These are phyloP conservation scores for Stenoptilia bipunctidactyla DNA, from an alignment of 2,888 invertebrate species.

Conservation along the genomic window DNA sequence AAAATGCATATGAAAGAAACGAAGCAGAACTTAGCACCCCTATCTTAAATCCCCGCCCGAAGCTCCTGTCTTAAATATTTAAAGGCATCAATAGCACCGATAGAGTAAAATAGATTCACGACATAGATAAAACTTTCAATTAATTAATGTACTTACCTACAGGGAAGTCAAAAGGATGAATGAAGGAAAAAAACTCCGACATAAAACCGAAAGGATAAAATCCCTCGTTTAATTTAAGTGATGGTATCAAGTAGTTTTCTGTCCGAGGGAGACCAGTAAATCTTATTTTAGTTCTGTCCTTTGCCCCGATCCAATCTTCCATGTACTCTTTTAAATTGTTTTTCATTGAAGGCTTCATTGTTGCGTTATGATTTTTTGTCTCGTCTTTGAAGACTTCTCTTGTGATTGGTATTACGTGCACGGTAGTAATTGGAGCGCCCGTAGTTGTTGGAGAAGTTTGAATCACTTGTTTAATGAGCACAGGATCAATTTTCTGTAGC, in stretches of 20 bases:
- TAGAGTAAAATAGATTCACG: no score
- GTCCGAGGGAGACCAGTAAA: slow-evolving; percentile 57
- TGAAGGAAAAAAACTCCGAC: slow-evolving; percentile 71
- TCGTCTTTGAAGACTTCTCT: slow-evolving; percentile 34
- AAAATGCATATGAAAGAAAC: no score
- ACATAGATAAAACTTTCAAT: no score
- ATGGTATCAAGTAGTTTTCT: slow-evolving; percentile 59
- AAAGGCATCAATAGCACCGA: no score
- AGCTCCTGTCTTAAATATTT: no score
- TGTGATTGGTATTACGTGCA: slow-evolving; percentile 47
- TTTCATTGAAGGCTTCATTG: slow-evolving; percentile 35
- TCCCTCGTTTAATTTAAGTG: slow-evolving; percentile 71
- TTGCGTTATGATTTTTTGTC: slow-evolving; percentile 27
- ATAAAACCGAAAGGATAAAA: slow-evolving; percentile 75
- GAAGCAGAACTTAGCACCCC: no score
- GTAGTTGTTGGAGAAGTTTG: slow-evolving; percentile 16
- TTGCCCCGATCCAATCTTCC: slow-evolving; percentile 49
- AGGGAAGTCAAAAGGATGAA: slow-evolving; percentile 76
- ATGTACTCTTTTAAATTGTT: slow-evolving; percentile 40
- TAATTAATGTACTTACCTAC: slow-evolving; percentile 59
- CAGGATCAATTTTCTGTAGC: slow-evolving; percentile 30
- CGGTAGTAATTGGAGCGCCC: slow-evolving; percentile 15
- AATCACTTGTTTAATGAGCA: slow-evolving; percentile 10
- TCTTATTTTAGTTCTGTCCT: slow-evolving; percentile 54
- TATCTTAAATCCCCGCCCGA: no score